phyloP scores from a whole-genome alignment of 2,113 vertebrate species.

The Callipepla squamata region DNA sequence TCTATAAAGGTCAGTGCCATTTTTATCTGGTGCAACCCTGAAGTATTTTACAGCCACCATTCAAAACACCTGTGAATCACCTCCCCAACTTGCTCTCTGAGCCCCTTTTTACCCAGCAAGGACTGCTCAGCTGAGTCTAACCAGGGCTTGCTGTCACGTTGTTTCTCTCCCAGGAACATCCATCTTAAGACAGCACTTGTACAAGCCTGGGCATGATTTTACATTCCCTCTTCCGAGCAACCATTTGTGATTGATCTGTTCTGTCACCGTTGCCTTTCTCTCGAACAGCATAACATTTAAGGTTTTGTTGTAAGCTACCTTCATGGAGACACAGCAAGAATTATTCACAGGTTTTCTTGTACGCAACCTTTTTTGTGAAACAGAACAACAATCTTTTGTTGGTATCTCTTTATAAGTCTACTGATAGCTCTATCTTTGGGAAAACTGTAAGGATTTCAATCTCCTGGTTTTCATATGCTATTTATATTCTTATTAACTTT shows the following conservation, averaged over 20 bases:
- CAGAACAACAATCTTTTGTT: neutral
- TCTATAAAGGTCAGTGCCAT: neutral
- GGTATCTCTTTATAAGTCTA: neutral
- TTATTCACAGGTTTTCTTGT: neutral
- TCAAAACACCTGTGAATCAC: neutral
- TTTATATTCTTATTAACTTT: neutral
- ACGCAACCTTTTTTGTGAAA: neutral
- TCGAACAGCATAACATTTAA: neutral
- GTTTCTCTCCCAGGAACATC: neutral
- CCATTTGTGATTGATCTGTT: neutral
- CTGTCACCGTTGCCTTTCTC: neutral
- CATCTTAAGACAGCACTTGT: neutral
- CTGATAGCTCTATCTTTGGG: neutral
- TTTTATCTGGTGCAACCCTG: neutral
- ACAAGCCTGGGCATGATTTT: neutral
- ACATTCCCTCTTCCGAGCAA: neutral
- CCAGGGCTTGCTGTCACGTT: neutral
- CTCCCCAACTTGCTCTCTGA: neutral
- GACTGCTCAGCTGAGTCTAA: neutral
- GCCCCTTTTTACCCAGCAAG: neutral
- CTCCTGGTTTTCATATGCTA: neutral
- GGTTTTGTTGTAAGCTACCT: neutral
- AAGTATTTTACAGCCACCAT: neutral
- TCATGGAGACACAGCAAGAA: neutral
- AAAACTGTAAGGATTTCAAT: neutral